phyloP scores from a whole-genome alignment of 23 tunicate genomes.

The Styela clava region DNA sequence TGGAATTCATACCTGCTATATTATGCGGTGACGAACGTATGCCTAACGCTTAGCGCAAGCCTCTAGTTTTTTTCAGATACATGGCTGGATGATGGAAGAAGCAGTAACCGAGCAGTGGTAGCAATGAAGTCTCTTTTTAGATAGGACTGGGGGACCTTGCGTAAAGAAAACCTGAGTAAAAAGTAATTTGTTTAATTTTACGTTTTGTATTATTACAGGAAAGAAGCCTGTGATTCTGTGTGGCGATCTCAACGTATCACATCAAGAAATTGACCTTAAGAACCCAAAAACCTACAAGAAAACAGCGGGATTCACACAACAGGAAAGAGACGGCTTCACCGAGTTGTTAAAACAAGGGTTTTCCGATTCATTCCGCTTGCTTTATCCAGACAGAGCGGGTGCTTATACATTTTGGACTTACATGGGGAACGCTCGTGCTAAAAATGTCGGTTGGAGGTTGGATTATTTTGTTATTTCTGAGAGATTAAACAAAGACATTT shows the following conservation, averaged over 20 bases:
- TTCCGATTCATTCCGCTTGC: constrained; percentile 64
- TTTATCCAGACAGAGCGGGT: constrained; percentile 78
- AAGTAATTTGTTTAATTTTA: too few species aligned
- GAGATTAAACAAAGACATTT: constrained; percentile 45
- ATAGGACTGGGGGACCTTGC: too few species aligned
- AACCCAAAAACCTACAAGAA: constrained; percentile 83
- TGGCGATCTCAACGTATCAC: constrained; percentile 97
- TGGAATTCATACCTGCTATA: too few species aligned
- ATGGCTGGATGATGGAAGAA: too few species aligned
- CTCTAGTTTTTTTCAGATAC: too few species aligned
- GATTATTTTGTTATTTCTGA: constrained; percentile 87
- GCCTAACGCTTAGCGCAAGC: too few species aligned
- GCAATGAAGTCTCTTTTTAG: too few species aligned
- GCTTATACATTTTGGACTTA: constrained; percentile 96
- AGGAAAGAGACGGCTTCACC: constrained; percentile 86
- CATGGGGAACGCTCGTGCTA: constrained; percentile 90
- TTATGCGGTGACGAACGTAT: too few species aligned
- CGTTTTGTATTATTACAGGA: constrained; percentile 6
- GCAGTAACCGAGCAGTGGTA: too few species aligned
- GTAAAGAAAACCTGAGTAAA: too few species aligned
- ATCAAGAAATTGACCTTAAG: constrained; percentile 80
- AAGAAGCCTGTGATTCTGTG: constrained; percentile 88
- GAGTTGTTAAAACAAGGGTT: constrained; percentile 63
- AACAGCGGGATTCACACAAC: constrained; percentile 91
- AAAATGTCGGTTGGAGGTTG: constrained; percentile 97